A percentile compares a stretch with the other conserved stretches of the same genome.
Evolutionary conservation across 2,797 vertebrate species (phyloP).

Genomic region (Octomys mimax): DNA sequence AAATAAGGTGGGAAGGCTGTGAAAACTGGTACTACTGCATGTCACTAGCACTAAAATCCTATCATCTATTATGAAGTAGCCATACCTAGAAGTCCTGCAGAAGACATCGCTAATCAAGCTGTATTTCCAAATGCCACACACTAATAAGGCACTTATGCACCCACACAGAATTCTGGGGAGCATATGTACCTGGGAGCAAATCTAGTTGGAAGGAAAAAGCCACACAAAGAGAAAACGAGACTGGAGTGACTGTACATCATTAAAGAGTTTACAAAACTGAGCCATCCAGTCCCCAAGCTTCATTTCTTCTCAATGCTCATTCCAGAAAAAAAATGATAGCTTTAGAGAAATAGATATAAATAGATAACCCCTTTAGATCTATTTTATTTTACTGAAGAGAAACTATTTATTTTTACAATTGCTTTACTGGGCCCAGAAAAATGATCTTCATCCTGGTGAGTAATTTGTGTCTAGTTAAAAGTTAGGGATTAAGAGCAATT

Average conservation of each 20-base stretch:
- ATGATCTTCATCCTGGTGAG: constrained; percentile 54
- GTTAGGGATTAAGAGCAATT: not conserved
- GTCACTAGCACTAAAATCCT: constrained; percentile 16
- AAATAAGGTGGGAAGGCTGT: constrained; percentile 31
- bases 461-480: constrained; percentile 65
- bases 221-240: constrained; percentile 48
- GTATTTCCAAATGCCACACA: constrained; percentile 44
- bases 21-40: constrained; percentile 26
- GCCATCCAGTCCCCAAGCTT: constrained; percentile 53
- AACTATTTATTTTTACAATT: constrained; percentile 76
- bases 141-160: constrained; percentile 3
- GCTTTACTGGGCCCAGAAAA: constrained; percentile 58
- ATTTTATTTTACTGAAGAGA: constrained; percentile 69
- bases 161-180: constrained; percentile 21
- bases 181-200: not conserved
- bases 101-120: constrained; percentile 20
- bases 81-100: not conserved
- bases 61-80: constrained; percentile 52
- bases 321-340: not conserved
- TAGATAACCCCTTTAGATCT: not conserved
- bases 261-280: constrained; percentile 75
- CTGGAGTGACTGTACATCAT: constrained; percentile 60
- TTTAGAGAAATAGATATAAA: constrained; percentile 71
- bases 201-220: constrained; percentile 50
- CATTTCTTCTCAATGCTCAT: constrained; percentile 66